Base-by-base conservation (phyloP, 2,888 invertebrate species). In the Xiphydria camelus region DNA sequence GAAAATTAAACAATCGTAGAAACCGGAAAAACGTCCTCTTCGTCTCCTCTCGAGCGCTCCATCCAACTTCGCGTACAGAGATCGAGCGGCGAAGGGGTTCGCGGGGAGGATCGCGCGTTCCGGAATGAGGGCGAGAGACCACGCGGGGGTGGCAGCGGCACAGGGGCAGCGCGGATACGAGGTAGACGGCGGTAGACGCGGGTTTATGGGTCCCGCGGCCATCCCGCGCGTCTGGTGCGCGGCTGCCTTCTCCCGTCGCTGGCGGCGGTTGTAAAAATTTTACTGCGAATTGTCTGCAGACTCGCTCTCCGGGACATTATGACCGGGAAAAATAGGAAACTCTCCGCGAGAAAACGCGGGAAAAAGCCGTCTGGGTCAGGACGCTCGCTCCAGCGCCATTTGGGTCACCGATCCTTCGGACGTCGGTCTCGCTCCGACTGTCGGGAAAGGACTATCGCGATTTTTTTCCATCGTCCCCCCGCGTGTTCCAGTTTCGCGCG, bases 281-380 rank as follows among this genome's bases (percentile, higher is more conserved):
- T 74, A 74, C 73, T 74, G 74, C 73, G 72, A 74, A 74, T 74
- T 74, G 74, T 74, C 74, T 74, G 71, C 72, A 67, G 66, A 70
- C 70, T 57, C 65, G 50, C 62, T 59, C 54, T 62, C 57, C 61
- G 55, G 59, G 55, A 61, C 68, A 63, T 72, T 73, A 73, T 66
- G 62, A 64, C 58, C 62, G 60, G 62, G 68, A 69, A 72, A 72
- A 70, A 70, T 71, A 63, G 69, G 69, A 72, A 70, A 69, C 64
- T 65, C 63, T 54, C 55, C 57, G 57, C 61, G 55, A 59, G 55
- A 59, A n/a, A n/a, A 50, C 44, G 46, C 47, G 43, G 59, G 62
- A 71, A 72, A 71, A 71, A 70, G 56, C 61, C 64, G 73, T 74
- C 73, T 70, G 71, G 73, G 70, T 73, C 72, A 70, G 61, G 53